Evolutionary conservation across 1,140 invertebrate species (phyloP).

Genomic region (Agrilus planipennis): DNA sequence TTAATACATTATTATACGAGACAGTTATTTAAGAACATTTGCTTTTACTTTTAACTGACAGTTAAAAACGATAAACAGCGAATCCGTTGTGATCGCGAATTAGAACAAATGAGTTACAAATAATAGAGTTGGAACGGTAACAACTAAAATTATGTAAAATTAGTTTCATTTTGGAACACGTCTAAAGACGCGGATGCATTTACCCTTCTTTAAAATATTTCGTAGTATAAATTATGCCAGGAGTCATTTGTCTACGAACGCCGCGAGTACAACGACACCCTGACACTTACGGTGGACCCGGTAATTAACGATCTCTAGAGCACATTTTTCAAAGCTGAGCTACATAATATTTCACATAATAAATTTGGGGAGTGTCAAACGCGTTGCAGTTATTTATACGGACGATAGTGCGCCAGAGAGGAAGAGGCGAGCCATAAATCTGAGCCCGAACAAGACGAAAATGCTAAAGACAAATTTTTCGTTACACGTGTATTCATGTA

Average conservation of each 20-base stretch:
- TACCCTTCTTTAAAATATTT: constrained; percentile 10
- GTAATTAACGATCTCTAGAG: constrained; percentile 35
- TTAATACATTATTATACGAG: too few species aligned
- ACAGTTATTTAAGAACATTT: too few species aligned
- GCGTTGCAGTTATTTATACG: constrained; percentile 18
- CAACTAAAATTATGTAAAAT: background rate
- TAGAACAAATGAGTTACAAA: too few species aligned
- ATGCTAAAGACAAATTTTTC: too few species aligned
- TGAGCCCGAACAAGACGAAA: too few species aligned
- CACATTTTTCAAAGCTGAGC: constrained; percentile 33
- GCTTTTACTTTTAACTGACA: background rate
- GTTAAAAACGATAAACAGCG: background rate
- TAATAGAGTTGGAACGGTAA: too few species aligned
- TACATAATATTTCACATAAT: constrained; percentile 33
- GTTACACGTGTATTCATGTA: too few species aligned
- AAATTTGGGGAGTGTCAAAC: constrained; percentile 32
- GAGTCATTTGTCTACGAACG: constrained; percentile 32
- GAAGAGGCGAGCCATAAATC: too few species aligned
- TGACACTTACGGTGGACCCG: constrained; percentile 31
- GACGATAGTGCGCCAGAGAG: background rate
- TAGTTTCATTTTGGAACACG: background rate
- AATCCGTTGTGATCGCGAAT: background rate
- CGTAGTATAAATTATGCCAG: constrained; percentile 27
- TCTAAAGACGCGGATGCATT: constrained; percentile 1
- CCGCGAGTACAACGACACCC: constrained; percentile 27